Evolutionary conservation across 2,888 invertebrate genomes (phyloP).

Genomic region (Druceiella hillmani): DNA sequence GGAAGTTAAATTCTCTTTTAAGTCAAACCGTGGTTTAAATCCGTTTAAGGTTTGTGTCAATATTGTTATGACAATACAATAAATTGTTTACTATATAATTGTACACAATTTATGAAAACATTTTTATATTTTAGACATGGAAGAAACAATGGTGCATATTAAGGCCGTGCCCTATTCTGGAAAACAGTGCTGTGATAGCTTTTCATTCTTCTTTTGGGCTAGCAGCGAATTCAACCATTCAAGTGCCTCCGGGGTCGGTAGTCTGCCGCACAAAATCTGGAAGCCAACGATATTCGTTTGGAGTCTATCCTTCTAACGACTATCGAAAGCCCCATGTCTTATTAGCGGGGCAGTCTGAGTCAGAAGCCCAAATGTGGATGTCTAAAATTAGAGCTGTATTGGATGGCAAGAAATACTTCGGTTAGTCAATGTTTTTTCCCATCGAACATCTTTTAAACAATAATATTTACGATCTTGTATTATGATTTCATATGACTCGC

Average conservation of each 20-base stretch:
- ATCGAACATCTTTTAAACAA: no score
- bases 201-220: slow-evolving; percentile 46
- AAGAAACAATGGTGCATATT: slow-evolving; percentile 62
- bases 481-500: no score
- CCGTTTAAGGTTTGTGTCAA: slow-evolving; percentile 55
- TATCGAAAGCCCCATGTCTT: slow-evolving; percentile 59
- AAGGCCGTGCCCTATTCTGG: slow-evolving; percentile 48
- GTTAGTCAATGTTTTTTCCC: slow-evolving; percentile 32
- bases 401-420: slow-evolving; percentile 36
- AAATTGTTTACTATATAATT: slow-evolving; percentile 29
- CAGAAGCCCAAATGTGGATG: slow-evolving; percentile 67
- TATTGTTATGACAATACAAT: slow-evolving; percentile 22
- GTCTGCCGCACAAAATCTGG: slow-evolving; percentile 61
- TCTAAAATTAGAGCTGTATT: slow-evolving; percentile 52
- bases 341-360: slow-evolving; percentile 58
- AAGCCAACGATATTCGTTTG: slow-evolving; percentile 64
- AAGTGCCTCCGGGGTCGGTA: slow-evolving; percentile 53
- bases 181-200: slow-evolving; percentile 50
- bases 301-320: slow-evolving; percentile 54
- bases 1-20: slow-evolving; percentile 59
- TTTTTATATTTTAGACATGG: slow-evolving; percentile 49
- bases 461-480: no score
- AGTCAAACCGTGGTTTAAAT: slow-evolving; percentile 54
- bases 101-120: no score
- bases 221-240: slow-evolving; percentile 36